Conservation (phyloP, 1,140 invertebrate genomes). For the Charaxes varanes region DNA sequence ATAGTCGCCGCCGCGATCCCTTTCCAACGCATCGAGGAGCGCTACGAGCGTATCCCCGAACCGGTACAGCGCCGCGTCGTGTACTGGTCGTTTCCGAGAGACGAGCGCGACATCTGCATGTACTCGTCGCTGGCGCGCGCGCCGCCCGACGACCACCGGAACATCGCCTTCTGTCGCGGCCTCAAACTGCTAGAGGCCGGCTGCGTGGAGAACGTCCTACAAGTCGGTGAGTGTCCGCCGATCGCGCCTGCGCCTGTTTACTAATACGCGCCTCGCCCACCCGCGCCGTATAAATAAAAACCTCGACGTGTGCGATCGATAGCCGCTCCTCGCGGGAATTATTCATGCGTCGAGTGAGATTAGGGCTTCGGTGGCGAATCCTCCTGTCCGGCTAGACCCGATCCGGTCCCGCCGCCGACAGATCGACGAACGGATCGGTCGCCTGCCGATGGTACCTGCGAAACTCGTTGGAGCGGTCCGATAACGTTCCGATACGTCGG, state of each 20-base stretch:
- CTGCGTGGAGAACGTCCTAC: constrained; percentile 87
- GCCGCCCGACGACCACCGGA: constrained; percentile 80
- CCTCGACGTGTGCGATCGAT: constrained; percentile 72
- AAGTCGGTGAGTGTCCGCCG: constrained; percentile 86
- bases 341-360: constrained; percentile 68
- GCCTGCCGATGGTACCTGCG: constrained; percentile 12
- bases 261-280: constrained; percentile 72
- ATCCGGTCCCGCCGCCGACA: constrained; percentile 1
- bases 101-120: constrained; percentile 91
- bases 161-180: constrained; percentile 89
- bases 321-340: constrained; percentile 69
- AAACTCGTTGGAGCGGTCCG: constrained; percentile 24
- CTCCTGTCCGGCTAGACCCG: constrained; percentile 8
- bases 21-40: constrained; percentile 90
- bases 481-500: constrained; percentile 15
- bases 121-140: constrained; percentile 86
- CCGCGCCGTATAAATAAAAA: constrained; percentile 73
- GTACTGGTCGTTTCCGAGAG: constrained; percentile 91
- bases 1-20: constrained; percentile 89
- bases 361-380: constrained; percentile 36
- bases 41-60: constrained; percentile 90
- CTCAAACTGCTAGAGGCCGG: constrained; percentile 86
- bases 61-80: constrained; percentile 90
- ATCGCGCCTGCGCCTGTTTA: constrained; percentile 71
- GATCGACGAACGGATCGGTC: constrained; percentile 8